Evolutionary conservation across 2,888 invertebrate genomes (phyloP), one percentile per base, ranked within the genome.

Genomic region (Tetragonisca angustula): DNA sequence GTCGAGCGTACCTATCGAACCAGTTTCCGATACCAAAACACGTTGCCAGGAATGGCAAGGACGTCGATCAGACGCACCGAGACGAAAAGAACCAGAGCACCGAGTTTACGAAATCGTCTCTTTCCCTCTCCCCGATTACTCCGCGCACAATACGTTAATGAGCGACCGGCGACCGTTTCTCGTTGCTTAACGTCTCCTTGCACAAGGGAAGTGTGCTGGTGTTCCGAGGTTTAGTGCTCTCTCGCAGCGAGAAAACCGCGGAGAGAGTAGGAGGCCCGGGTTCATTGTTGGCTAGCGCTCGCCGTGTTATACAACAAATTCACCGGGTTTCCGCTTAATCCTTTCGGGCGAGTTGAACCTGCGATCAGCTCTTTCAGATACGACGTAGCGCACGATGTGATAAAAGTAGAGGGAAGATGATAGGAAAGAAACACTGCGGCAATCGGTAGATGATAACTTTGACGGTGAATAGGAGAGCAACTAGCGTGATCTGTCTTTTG

Each of bases 91-190:
- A 69, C 36, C 24, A 49, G 62, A 3, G 59, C 24, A 21, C 54
- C 43, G 5, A 15, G 75, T 87, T 87, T 86, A 80, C 65, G 87
- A 83, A 89, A 89, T 61, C 49, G n/a, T 17, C 27, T 77, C 68
- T 72, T 83, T 81, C 61, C 27, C n/a, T n/a, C n/a, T n/a, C n/a
- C 68, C 76, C 83, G 88, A 83, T 87, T 89, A 74, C 80, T 73
- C 79, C 79, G 70, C 43, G 75, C 74, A 87, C 89, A 85, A 90
- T 90, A 84, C 77, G 79, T 87, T 87, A 89, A 89, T 81, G 89
- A 87, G 73, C 76, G 83, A 77, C 84, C 83, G 56, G 62, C 70
- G 50, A 43, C 27, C 19, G 70, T 49, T 32, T 32, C 32, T 68
- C 27, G 71, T 90, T 89, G 89, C 85, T 36, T 67, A 88, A 89